Base-by-base conservation (phyloP, 2,113 vertebrate genomes). In the Misgurnus mizolepis region DNA sequence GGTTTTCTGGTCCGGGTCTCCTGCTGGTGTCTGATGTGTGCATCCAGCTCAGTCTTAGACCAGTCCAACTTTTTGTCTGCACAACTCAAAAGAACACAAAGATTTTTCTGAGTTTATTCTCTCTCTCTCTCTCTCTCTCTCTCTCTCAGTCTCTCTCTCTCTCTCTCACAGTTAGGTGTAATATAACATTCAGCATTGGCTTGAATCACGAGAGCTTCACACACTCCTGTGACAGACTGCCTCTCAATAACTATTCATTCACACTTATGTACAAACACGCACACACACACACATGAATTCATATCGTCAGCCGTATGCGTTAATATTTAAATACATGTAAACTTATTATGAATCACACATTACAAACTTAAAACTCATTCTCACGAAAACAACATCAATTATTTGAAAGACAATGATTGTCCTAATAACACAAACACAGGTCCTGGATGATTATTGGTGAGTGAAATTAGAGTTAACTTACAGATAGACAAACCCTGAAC, bases 131-230 rank as follows among this genome's bases (percentile, higher is more conserved):
- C 15, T 5, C 56, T 69, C 60, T 71, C 68, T 73, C 67, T 72
- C 69, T 78, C 64, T 45, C 45, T 27, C 15, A n/a, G 14, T 56
- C 53, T 62, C 58, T 67, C 73, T 45, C 53, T 40, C 27, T 73
- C 34, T 62, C 47, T 70, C 49, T 45, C 89, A 88, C 84, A 89
- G 85, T 50, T 40, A 61, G 67, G 91, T 93, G 93, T 81, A 75
- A 89, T 87, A 78, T 83, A 64, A 81, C 86, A 74, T 1, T 55
- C 49, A 65, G 60, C 73, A 18, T 14, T 53, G 3, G 79, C 85
- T 81, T 86, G 88, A 92, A 91, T 87, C 86, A 89, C 47, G 85
- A 85, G 79, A 76, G 58, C 60, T 86, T 89, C 78, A 83, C 82
- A 86, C 85, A 78, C 67, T 64, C 64, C 70, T 53, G 41, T 75